Evolutionary conservation across 1,140 invertebrate species (phyloP).

Genomic region (Lasioglossum baleicum): DNA sequence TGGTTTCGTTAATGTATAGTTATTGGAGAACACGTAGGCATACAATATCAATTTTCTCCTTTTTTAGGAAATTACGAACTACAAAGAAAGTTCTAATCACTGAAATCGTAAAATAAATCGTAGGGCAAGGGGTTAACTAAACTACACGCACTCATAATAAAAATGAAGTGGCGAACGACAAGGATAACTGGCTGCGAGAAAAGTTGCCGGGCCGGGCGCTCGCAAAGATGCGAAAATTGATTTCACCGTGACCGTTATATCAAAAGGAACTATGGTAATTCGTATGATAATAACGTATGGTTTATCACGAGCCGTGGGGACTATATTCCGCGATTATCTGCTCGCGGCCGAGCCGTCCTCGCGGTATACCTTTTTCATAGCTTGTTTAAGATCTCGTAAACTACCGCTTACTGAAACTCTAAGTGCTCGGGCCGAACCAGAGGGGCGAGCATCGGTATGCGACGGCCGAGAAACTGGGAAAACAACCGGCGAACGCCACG

Average conservation of each 20-base stretch:
- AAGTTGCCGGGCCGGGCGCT: too few species aligned
- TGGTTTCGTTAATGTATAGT: too few species aligned
- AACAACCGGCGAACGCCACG: slow-evolving; percentile 3
- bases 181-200: too few species aligned
- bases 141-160: too few species aligned
- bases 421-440: slow-evolving; percentile 40
- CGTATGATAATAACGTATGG: slow-evolving; percentile 17
- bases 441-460: slow-evolving; percentile 45
- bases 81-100: too few species aligned
- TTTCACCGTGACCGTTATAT: slow-evolving; percentile 29
- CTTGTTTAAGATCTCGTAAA: slow-evolving; percentile 64
- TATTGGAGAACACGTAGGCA: too few species aligned
- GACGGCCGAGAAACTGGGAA: slow-evolving; percentile 32
- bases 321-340: slow-evolving; percentile 52
- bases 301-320: slow-evolving; percentile 18
- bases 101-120: too few species aligned
- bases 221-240: slow-evolving; percentile 14
- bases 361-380: slow-evolving; percentile 59
- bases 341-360: slow-evolving; percentile 42
- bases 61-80: too few species aligned
- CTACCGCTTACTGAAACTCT: slow-evolving; percentile 56
- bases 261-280: slow-evolving; percentile 32
- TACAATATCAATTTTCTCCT: too few species aligned
- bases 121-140: too few species aligned
- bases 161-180: too few species aligned